Base-by-base conservation (phyloP, 1,140 invertebrate genomes). In the Bombyx mandarina region DNA sequence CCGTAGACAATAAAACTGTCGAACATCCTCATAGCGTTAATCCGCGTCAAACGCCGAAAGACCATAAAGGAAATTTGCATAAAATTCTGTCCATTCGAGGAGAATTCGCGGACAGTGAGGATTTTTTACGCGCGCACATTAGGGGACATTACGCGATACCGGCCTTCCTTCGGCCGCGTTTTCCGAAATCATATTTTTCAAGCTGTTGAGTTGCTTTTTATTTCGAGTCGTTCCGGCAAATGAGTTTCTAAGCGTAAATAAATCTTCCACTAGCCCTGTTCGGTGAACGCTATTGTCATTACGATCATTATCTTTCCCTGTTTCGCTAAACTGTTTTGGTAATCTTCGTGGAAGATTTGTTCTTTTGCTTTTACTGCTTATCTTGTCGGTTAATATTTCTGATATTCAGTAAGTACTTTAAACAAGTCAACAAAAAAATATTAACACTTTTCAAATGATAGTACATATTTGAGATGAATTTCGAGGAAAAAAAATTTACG, bases 221-320 rank as follows among this genome's bases (percentile, higher is more conserved):
- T 77, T 77, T 72, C 54, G 65, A 57, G 60, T 64, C 47, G 48
- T 57, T 60, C 54, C 65, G 61, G 65, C 70, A 79, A 76, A 79
- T 76, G 76, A 76, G 76, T 73, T 79, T 75, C 76, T 79, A 79
- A 79, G 70, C 72, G 70, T 65, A 61, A 73, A 76, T 79, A 79
- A 79, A 79, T 75, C 68, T 75, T 66, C 69, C 58, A 60, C 65
- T 75, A 56, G 61, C 60, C 64, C 56, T 61, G 44, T 58, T 47
- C 22, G 42, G 65, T 52, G 58, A 63, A 55, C 50, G 47, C 53
- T 56, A 65, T 54, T 66, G 67, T 57, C 65, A 65, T 69, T 72
- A 70, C 68, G 66, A 71, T 69, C 61, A 68, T 67, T 71, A 67
- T 67, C 42, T 12, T 22, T 35, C 26, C 26, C 4, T 35, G 26